These are phyloP conservation scores for Calonectris borealis DNA, from an alignment of 2,113 vertebrate species.

Conservation along the genomic window DNA sequence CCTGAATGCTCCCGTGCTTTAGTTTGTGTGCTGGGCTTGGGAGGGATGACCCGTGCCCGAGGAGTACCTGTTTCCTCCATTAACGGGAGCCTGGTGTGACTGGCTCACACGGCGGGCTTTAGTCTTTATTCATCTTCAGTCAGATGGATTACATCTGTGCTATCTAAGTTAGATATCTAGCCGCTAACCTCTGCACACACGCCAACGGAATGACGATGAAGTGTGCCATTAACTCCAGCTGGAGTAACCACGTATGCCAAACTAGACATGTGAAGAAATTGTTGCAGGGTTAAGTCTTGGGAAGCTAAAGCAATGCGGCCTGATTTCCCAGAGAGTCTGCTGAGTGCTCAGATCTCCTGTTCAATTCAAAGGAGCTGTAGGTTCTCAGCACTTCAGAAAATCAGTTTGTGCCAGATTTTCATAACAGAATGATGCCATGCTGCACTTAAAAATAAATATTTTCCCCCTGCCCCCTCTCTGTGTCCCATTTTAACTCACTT, in stretches of 20 bases:
- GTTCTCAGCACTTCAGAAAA: conserved; percentile 33
- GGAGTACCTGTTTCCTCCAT: neutral
- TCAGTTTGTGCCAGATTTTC: conserved; percentile 38
- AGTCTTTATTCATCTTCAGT: neutral
- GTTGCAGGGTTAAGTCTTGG: neutral
- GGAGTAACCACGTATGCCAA: neutral
- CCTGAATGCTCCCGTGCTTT: neutral
- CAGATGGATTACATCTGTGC: neutral
- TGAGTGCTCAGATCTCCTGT: neutral
- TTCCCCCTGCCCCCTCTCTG: neutral
- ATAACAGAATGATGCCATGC: conserved; percentile 62
- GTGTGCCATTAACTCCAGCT: neutral
- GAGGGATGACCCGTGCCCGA: neutral
- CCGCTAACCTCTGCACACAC: neutral
- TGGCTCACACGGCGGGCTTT: neutral
- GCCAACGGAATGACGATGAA: fast-evolving
- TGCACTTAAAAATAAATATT: conserved; percentile 60
- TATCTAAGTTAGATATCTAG: neutral
- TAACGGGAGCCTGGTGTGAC: neutral
- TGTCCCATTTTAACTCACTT: conserved; percentile 44
- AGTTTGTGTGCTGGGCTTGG: neutral
- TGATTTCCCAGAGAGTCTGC: conserved; percentile 10
- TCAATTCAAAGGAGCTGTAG: conserved; percentile 50
- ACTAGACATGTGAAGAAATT: neutral
- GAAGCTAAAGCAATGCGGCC: neutral